These are phyloP conservation scores for Craniophora ligustri DNA, from an alignment of 2,888 invertebrate species.

Conservation along the genomic window DNA sequence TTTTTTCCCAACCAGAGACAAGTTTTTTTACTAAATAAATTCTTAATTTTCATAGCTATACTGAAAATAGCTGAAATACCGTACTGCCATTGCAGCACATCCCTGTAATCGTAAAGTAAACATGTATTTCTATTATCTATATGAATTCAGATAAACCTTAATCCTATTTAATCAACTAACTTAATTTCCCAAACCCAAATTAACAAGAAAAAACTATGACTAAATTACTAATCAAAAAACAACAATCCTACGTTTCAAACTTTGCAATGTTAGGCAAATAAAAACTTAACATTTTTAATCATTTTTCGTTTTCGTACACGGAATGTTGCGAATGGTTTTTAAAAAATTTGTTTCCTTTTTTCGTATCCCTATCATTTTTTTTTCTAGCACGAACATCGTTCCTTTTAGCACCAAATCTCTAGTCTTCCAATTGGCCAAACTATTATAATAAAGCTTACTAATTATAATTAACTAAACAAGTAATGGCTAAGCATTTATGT, in stretches of 20 bases:
- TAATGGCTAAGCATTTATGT: slow-evolving; percentile 87
- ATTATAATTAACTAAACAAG: slow-evolving; percentile 82
- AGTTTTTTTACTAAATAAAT: slow-evolving; percentile 74
- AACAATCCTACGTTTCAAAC: slow-evolving; percentile 83
- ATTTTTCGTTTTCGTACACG: slow-evolving; percentile 67
- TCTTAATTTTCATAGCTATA: slow-evolving; percentile 67
- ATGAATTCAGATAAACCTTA: slow-evolving; percentile 87
- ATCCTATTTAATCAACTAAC: slow-evolving; percentile 84
- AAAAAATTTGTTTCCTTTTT: slow-evolving; percentile 69
- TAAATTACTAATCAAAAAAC: slow-evolving; percentile 86
- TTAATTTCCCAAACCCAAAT: slow-evolving; percentile 88
- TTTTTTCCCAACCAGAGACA: slow-evolving; percentile 69
- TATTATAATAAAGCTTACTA: slow-evolving; percentile 84
- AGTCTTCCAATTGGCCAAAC: slow-evolving; percentile 87
- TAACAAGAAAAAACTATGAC: slow-evolving; percentile 84
- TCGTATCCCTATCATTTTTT: slow-evolving; percentile 62
- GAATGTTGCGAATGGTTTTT: slow-evolving; percentile 82
- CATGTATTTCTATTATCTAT: slow-evolving; percentile 82
- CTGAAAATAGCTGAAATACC: slow-evolving; percentile 72
- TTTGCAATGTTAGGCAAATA: slow-evolving; percentile 85
- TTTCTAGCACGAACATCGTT: slow-evolving; percentile 75
- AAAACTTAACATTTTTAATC: slow-evolving; percentile 83
- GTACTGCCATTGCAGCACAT: slow-evolving; percentile 85
- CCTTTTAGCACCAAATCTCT: slow-evolving; percentile 87
- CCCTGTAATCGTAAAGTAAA: slow-evolving; percentile 87